Conservation (phyloP, 2,797 vertebrate species). For the Anas bernieri region DNA sequence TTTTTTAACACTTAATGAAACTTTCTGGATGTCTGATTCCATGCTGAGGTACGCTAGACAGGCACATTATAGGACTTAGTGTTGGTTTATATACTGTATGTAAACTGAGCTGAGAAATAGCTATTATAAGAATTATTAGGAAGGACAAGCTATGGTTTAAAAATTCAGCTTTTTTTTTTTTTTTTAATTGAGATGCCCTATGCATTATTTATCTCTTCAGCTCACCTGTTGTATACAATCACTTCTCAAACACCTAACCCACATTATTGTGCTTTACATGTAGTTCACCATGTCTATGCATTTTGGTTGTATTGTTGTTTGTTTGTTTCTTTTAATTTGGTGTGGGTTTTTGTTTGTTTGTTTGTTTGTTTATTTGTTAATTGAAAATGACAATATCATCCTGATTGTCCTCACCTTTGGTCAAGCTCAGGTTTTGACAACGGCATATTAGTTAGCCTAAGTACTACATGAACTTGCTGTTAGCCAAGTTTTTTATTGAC, state of each 20-base stretch:
- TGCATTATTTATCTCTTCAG: not conserved
- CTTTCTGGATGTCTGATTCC: not conserved
- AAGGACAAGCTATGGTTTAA: not conserved
- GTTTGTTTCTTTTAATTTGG: not conserved
- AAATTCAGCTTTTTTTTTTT: not conserved
- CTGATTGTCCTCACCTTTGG: not conserved
- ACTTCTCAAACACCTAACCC: not conserved
- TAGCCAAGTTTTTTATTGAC: not conserved
- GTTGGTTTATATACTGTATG: not conserved
- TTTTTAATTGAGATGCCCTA: too few relatives aligned
- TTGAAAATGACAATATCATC: not conserved
- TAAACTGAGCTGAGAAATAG: not conserved
- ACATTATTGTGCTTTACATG: fast-evolving
- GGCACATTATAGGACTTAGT: not conserved
- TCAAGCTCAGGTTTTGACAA: not conserved
- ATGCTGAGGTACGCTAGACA: not conserved
- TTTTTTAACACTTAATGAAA: not conserved
- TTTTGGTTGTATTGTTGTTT: not conserved
- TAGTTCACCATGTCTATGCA: not conserved
- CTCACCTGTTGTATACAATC: not conserved
- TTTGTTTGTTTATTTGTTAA: too few relatives aligned
- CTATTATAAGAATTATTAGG: not conserved
- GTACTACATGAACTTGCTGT: not conserved
- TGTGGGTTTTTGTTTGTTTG: too few relatives aligned
- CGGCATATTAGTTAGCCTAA: not conserved